Evolutionary conservation across 2,113 vertebrate species (phyloP).

Genomic region (Vombatus ursinus): DNA sequence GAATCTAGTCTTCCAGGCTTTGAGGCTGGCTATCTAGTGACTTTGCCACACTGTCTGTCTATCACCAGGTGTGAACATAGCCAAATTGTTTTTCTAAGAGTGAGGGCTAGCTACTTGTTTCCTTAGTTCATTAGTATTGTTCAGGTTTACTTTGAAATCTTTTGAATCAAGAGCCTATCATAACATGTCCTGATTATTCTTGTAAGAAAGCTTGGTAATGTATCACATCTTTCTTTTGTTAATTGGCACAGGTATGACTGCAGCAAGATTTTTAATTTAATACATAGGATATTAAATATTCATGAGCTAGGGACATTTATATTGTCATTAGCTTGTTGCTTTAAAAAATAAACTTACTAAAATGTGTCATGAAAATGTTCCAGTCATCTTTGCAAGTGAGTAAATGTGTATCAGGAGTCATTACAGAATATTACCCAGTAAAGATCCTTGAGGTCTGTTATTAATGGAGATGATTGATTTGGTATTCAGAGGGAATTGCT

Average conservation of each 20-base stretch:
- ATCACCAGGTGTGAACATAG: background rate
- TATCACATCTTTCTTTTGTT: background rate
- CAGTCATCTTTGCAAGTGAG: background rate
- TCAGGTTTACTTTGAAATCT: background rate
- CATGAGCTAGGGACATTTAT: background rate
- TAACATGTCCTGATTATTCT: background rate
- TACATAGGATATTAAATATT: background rate
- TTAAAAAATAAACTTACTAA: background rate
- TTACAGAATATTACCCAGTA: accelerated
- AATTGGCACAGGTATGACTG: background rate
- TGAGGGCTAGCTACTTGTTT: background rate
- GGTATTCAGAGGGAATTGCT: background rate
- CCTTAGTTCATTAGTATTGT: background rate
- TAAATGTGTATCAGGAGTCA: background rate
- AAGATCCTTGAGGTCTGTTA: background rate
- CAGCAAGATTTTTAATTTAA: background rate
- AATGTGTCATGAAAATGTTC: slow-evolving; percentile 6
- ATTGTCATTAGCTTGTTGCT: background rate
- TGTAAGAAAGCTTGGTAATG: background rate
- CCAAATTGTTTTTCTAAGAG: background rate
- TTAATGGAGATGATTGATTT: background rate
- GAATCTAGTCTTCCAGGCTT: background rate
- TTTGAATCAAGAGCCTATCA: background rate
- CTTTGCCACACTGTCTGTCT: background rate
- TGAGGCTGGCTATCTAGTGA: background rate